Base-by-base conservation (phyloP, 1,140 invertebrate species). In the Apis laboriosa region DNA sequence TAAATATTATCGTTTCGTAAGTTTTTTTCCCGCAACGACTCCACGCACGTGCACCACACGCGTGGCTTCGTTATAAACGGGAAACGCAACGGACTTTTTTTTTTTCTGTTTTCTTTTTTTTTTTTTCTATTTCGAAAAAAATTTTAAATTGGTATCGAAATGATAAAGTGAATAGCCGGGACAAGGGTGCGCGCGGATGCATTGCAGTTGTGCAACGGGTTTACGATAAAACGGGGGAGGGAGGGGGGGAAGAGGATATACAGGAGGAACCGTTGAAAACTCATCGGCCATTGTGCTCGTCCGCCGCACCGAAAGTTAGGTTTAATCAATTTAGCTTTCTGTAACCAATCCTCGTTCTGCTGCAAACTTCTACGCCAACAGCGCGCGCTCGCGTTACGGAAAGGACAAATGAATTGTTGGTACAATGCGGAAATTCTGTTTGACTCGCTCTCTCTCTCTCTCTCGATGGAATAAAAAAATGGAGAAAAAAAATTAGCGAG, bases 241-340 rank as follows among this genome's bases (percentile, higher is more conserved):
- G 34, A 2, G 34, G 3, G 34, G 2, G 3, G 24, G 34, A 43
- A 0, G 34, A 43, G 34, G 34, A 43, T 19, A 74, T 66, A 77
- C 72, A 78, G 70, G 60, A 78, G 70, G 60, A 86, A 77, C 64
- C 72, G 81, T 56, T 82, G 85, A 87, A 87, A 86, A 77, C 85
- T 87, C 86, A 68, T 86, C 85, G 77, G 43, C 81, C 55, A 85
- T 84, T 79, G 75, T 76, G 51, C 83, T 71, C 66, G 80, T 78
- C 28, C 64, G 68, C 70, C 61, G 61, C 58, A 86, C 67, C 77
- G 77, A 84, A 87, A 86, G 85, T 87, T 86, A 80, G 77, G 86
- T 87, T 80, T 80, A 86, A 87, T 87, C 86, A 87, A 87, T 87
- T 87, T 87, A 78, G 73, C 72, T 72, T 78, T 83, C 58, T 68